These are phyloP conservation scores for Clitarchus hookeri DNA, from an alignment of 2,888 invertebrate genomes.

Conservation along the genomic window DNA sequence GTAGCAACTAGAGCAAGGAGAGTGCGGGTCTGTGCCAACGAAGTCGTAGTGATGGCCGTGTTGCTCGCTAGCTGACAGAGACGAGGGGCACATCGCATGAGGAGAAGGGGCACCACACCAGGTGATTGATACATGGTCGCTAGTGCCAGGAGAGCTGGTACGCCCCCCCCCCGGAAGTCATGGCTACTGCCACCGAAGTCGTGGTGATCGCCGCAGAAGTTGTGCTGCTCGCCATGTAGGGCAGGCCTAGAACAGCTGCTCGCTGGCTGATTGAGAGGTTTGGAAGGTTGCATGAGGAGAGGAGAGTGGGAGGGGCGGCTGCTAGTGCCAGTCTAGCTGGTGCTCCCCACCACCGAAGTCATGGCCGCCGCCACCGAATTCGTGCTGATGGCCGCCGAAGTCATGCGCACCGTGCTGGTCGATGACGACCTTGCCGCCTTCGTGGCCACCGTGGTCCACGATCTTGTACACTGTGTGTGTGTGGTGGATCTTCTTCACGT, in stretches of 20 bases:
- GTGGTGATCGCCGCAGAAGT: too few relatives aligned
- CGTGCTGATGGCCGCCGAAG: background rate
- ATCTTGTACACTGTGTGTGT: conserved; percentile 74
- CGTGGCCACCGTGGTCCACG: conserved; percentile 53
- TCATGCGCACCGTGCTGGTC: conserved; percentile 46
- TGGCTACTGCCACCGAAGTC: too few relatives aligned
- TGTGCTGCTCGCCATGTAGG: too few relatives aligned
- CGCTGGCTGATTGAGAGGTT: too few relatives aligned
- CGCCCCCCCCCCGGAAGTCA: conserved; percentile 47
- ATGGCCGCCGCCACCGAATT: conserved; percentile 38
- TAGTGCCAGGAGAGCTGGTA: conserved; percentile 49
- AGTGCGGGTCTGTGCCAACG: too few relatives aligned
- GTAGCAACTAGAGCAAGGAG: too few relatives aligned
- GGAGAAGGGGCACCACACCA: too few relatives aligned
- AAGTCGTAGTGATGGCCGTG: too few relatives aligned
- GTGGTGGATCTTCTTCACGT: conserved; percentile 70
- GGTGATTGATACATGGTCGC: too few relatives aligned
- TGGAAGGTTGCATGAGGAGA: conserved; percentile 49
- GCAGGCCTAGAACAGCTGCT: too few relatives aligned
- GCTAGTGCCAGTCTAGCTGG: conserved; percentile 59
- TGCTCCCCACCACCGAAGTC: conserved; percentile 46
- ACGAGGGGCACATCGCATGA: too few relatives aligned
- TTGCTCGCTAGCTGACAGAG: too few relatives aligned
- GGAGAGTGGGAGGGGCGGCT: conserved; percentile 30
- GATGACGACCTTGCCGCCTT: conserved; percentile 37